Base-by-base conservation (phyloP, 2,888 invertebrate species). In the Endomychus coccineus region DNA sequence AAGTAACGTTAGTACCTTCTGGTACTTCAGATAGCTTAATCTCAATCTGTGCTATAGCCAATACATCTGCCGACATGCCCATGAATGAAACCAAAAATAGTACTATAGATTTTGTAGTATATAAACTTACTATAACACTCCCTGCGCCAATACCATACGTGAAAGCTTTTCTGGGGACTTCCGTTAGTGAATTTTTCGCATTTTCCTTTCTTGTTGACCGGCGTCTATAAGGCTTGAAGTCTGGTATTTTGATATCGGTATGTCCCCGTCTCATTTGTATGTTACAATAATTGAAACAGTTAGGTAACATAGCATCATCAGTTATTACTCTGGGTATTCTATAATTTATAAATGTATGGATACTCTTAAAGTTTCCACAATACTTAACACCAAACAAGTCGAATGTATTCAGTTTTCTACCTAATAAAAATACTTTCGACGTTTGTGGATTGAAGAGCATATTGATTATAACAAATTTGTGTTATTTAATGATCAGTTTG, bases 221-320 rank as follows among this genome's bases (percentile, higher is more conserved):
- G 38, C 80, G 77, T 46, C 95, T 79, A 64, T 95, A 92, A 2
- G 71, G 68, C 3, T 78, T 67, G 62, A 91, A 95, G 62, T 94
- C 88, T 19, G 97, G 97, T 40, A 86, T 74, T 45, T 76, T 72
- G 47, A 96, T 71, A 58, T 97, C 96, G 2, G 86, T 83, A 64
- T 97, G 96, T 7, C 85, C 84, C 10, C 13, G 12, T 34, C 39
- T 28, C 16, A 10, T 9, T 23, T 6, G n/a, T 7, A 9, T 5
- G 23, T n/a, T n/a, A n/a, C n/a, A n/a, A n/a, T n/a, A n/a, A n/a
- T n/a, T n/a, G n/a, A n/a, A n/a, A n/a, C n/a, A n/a, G n/a, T n/a
- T n/a, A n/a, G n/a, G n/a, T n/a, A n/a, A n/a, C n/a, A n/a, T n/a
- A n/a, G n/a, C n/a, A n/a, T n/a, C n/a, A n/a, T n/a, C n/a, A n/a